phyloP scores from a whole-genome alignment of 2,888 invertebrate species.

The Diaphora mendica region DNA sequence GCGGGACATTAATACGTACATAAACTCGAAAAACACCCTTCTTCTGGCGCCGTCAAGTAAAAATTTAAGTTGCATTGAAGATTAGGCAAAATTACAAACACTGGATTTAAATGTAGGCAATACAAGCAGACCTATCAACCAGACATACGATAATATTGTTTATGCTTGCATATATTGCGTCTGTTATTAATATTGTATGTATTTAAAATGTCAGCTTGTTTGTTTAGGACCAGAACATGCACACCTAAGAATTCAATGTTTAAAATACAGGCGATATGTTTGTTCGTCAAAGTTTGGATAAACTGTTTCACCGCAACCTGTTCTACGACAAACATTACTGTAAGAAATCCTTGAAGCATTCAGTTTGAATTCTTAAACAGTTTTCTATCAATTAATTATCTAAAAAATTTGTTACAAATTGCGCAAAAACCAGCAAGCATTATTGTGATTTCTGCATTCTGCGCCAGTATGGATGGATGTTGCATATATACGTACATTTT shows the following conservation, averaged over 20 bases:
- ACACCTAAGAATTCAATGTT: constrained; percentile 45
- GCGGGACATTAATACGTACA: no score
- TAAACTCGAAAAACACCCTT: no score
- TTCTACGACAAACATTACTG: constrained; percentile 42
- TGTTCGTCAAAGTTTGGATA: constrained; percentile 43
- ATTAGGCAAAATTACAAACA: neutral
- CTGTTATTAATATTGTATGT: constrained; percentile 24
- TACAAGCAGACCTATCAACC: neutral
- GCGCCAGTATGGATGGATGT: constrained; percentile 68
- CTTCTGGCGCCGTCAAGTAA: neutral
- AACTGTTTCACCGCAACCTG: constrained; percentile 42
- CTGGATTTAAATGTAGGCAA: neutral
- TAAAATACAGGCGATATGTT: constrained; percentile 47
- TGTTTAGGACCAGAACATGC: constrained; percentile 56
- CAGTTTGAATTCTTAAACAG: constrained; percentile 19
- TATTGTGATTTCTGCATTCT: constrained; percentile 69
- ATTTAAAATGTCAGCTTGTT: constrained; percentile 46
- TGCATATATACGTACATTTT: constrained; percentile 64
- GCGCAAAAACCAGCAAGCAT: constrained; percentile 54
- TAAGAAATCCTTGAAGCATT: constrained; percentile 45
- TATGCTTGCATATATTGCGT: constrained; percentile 34
- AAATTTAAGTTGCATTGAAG: neutral
- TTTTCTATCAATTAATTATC: constrained; percentile 51
- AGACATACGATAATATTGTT: constrained; percentile 30
- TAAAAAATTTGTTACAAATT: constrained; percentile 52